phyloP scores from a whole-genome alignment of 2,888 invertebrate species.

The Uropetala carovei region DNA sequence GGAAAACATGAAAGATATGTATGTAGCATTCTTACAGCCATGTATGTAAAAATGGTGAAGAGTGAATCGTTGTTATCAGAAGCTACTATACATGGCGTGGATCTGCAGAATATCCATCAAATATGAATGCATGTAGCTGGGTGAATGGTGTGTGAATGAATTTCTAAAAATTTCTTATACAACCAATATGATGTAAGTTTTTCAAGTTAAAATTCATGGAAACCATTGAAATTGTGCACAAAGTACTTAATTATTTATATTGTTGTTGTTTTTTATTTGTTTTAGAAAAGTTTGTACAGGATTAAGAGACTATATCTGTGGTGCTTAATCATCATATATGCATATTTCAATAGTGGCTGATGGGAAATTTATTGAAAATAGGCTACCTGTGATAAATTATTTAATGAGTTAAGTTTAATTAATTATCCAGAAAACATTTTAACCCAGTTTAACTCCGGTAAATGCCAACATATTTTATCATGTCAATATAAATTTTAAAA shows the following conservation, averaged over 20 bases:
- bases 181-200: constrained; percentile 7
- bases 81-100: constrained; percentile 3
- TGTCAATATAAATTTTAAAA: constrained; percentile 28
- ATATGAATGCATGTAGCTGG: constrained; percentile 43
- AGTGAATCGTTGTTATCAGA: constrained; percentile 42
- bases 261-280: constrained; percentile 46
- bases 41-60: constrained; percentile 48
- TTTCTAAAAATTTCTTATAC: constrained; percentile 49
- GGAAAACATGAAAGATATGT: constrained; percentile 7
- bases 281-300: constrained; percentile 54
- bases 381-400: constrained; percentile 61
- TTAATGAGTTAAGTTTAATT: background rate
- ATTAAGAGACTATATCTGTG: constrained; percentile 38
- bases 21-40: constrained; percentile 14
- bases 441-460: constrained; percentile 35
- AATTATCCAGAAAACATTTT: background rate
- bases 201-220: constrained; percentile 51
- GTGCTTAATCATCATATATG: constrained; percentile 35
- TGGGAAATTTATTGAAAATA: constrained; percentile 55
- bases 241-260: constrained; percentile 58
- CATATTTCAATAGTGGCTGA: constrained; percentile 17
- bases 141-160: constrained; percentile 11
- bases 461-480: background rate
- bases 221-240: constrained; percentile 47
- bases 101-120: constrained; percentile 48